phyloP scores from a whole-genome alignment of 2,888 invertebrate species.

The Tiphia femorata region DNA sequence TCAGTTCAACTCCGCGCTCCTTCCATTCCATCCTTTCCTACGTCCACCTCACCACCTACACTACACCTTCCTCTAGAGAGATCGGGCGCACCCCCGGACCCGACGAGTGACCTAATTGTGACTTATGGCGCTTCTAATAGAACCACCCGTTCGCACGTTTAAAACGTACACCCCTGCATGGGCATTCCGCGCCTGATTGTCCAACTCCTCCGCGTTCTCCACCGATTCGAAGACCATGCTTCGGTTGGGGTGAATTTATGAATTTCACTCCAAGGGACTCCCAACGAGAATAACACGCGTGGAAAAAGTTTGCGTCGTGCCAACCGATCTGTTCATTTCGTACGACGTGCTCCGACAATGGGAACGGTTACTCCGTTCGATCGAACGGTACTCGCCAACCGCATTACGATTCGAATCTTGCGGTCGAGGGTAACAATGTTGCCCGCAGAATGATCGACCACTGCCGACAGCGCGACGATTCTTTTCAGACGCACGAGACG shows the following conservation, averaged over 20 bases:
- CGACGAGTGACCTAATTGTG: slow-evolving; percentile 65
- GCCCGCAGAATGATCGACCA: not conserved
- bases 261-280: too few species aligned
- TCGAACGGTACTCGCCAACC: too few species aligned
- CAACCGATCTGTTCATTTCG: too few species aligned
- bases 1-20: slow-evolving; percentile 13
- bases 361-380: too few species aligned
- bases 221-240: too few species aligned
- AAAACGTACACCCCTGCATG: slow-evolving; percentile 23
- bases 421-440: not conserved
- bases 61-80: slow-evolving; percentile 50
- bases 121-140: slow-evolving; percentile 66
- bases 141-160: slow-evolving; percentile 46
- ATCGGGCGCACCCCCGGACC: slow-evolving; percentile 53
- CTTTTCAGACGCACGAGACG: slow-evolving; percentile 11
- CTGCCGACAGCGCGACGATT: not conserved
- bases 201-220: not conserved
- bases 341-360: too few species aligned
- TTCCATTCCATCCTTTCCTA: too few species aligned
- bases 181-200: not conserved
- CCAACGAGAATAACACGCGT: too few species aligned
- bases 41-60: slow-evolving; percentile 2
- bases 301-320: too few species aligned
- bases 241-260: too few species aligned
- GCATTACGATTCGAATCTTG: not conserved